Conservation (phyloP, 2,888 invertebrate species). For the Ophioninae sp. region DNA sequence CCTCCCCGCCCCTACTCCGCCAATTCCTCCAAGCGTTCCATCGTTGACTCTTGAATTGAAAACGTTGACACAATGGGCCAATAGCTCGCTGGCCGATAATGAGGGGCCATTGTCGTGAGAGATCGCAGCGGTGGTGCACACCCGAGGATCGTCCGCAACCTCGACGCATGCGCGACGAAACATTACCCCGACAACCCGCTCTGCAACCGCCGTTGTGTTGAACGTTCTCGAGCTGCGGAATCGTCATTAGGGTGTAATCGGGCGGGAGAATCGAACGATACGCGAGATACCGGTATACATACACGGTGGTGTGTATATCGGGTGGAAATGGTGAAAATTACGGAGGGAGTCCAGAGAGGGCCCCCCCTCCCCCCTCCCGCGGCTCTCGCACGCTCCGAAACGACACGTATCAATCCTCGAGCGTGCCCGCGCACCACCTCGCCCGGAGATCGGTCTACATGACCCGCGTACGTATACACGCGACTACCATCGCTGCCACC, state of each 20-base stretch:
- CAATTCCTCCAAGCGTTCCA: no score
- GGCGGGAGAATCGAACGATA: constrained; percentile 33
- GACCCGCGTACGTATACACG: no score
- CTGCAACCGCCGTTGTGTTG: not conserved
- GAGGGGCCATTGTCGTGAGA: constrained; percentile 72
- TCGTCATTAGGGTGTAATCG: constrained; percentile 58
- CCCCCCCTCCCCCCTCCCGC: no score
- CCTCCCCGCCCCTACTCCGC: constrained; percentile 29
- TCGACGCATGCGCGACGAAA: constrained; percentile 7
- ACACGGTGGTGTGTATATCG: constrained; percentile 1
- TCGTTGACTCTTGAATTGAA: constrained; percentile 62
- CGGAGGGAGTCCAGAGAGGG: constrained; percentile 14
- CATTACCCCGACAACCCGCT: no score
- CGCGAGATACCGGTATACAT: constrained; percentile 15
- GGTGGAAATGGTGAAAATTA: constrained; percentile 52
- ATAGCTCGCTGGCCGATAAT: constrained; percentile 77
- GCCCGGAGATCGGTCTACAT: not conserved
- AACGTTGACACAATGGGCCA: constrained; percentile 75
- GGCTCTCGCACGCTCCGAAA: constrained; percentile 14
- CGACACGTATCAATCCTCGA: constrained; percentile 36
- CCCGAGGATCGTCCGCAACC: constrained; percentile 37
- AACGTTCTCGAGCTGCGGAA: constrained; percentile 44
- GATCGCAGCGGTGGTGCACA: constrained; percentile 63
- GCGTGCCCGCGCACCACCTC: not conserved
- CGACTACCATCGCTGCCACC: no score